Conservation (phyloP, 2,888 invertebrate species). For the Spodoptera littoralis region DNA sequence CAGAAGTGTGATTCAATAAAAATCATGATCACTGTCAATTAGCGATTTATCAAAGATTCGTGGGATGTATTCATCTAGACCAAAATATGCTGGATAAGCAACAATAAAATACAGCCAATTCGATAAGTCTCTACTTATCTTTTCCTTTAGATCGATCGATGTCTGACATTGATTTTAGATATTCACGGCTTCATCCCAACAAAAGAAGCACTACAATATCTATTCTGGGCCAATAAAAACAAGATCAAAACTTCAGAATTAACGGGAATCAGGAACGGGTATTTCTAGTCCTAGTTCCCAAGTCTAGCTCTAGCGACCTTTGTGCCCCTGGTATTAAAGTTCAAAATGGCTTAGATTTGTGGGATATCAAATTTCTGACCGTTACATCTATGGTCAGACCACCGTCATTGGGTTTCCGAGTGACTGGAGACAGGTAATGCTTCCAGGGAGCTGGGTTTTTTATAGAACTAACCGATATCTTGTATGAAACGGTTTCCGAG, state of each 20-base stretch:
- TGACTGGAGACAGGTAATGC: slow-evolving; percentile 53
- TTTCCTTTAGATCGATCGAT: too few relatives aligned
- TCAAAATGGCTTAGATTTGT: slow-evolving; percentile 41
- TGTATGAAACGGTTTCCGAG: slow-evolving; percentile 38
- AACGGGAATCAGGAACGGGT: slow-evolving; percentile 61
- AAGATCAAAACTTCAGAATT: slow-evolving; percentile 53
- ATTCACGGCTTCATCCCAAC: slow-evolving; percentile 7
- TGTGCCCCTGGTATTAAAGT: slow-evolving; percentile 38
- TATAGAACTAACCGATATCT: slow-evolving; percentile 46
- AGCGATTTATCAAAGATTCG: too few relatives aligned
- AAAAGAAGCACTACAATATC: slow-evolving; percentile 30
- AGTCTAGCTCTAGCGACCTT: slow-evolving; percentile 29
- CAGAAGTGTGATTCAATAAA: too few relatives aligned
- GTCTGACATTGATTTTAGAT: too few relatives aligned
- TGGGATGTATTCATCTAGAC: too few relatives aligned
- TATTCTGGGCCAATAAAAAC: slow-evolving; percentile 28
- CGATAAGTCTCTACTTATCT: too few relatives aligned
- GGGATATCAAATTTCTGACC: slow-evolving; percentile 67
- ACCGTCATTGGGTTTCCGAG: slow-evolving; percentile 62
- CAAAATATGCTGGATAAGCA: too few relatives aligned
- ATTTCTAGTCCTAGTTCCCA: slow-evolving; percentile 54
- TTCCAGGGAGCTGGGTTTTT: slow-evolving; percentile 45
- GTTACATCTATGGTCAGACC: slow-evolving; percentile 65
- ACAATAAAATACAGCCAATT: too few relatives aligned
- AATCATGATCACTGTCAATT: too few relatives aligned